Evolutionary conservation across 1,140 invertebrate species (phyloP), one percentile per base, ranked within the genome.

Genomic region (Drepana arcuata): DNA sequence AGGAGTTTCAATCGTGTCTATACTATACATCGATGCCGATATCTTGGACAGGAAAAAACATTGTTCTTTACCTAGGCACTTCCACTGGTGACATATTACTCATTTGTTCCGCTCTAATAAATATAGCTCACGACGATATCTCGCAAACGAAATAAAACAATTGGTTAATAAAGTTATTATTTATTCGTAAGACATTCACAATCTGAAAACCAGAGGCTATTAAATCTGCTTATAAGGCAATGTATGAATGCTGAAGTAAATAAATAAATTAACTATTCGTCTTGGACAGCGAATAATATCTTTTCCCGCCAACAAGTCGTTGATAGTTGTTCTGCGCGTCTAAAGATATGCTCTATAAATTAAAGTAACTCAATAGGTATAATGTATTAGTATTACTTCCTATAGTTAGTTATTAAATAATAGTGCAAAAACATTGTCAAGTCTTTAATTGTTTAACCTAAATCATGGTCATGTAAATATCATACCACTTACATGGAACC

Each of bases 151-250:
- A n/a, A n/a, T n/a, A n/a, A n/a, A n/a, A n/a, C n/a, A n/a, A n/a
- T n/a, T n/a, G n/a, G n/a, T n/a, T 54, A 58, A 62, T 62, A 62
- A 58, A 62, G 50, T 58, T 58, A 72, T 57, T 61, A 72, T 75
- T 73, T 73, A 74, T 77, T 74, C 71, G 63, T 72, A 77, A 77
- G 69, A 77, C 65, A 70, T 72, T 68, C 62, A 78, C 70, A 78
- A 78, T 77, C 54, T 72, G 63, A 77, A 68, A 72, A 60, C 48
- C 62, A 60, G 54, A 59, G 59, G 67, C 67, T 58, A 58, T 66
- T 72, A 63, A 71, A 65, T 73, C 49, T 71, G 67, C 56, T 62
- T 65, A 70, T 72, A 74, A 75, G 65, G 69, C 66, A 74, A 71
- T 73, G 64, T 64, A 63, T 60, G 54, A 64, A 67, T 62, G 58